Percentiles rank a stretch among this genome's conserved stretches.
Evolutionary conservation across 2,888 invertebrate genomes (phyloP).

Genomic region (Peribatodes rhomboidaria): DNA sequence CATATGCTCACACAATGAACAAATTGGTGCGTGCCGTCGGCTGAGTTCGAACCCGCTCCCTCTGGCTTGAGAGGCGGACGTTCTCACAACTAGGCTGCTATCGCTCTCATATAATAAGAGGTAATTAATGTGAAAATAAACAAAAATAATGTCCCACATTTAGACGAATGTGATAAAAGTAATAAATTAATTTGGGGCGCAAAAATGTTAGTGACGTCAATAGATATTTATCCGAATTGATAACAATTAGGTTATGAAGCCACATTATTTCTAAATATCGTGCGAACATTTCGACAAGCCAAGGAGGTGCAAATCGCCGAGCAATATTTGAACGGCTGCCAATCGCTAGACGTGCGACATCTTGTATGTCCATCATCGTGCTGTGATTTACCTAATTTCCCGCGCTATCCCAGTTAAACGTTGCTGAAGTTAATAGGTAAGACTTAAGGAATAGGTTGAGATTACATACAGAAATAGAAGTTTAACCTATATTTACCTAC

Average conservation of each 20-base stretch:
- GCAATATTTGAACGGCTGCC: conserved; percentile 53
- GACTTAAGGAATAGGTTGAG: not conserved
- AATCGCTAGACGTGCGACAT: conserved; percentile 38
- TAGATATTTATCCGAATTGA: not conserved
- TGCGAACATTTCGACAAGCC: conserved; percentile 7
- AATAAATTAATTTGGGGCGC: no score
- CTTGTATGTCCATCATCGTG: conserved; percentile 28
- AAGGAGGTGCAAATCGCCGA: conserved; percentile 42
- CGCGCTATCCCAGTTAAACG: conserved; percentile 4
- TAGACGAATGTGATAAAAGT: no score
- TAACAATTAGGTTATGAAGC: not conserved
- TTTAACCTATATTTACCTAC: no score
- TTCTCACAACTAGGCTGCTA: no score
- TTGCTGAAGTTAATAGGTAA: not conserved
- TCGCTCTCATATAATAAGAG: no score
- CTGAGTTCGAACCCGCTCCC: no score
- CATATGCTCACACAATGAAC: no score
- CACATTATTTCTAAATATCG: not conserved
- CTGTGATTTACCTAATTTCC: conserved; percentile 35
- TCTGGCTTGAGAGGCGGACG: no score
- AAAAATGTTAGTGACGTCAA: no score
- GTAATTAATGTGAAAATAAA: no score
- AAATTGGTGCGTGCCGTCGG: no score
- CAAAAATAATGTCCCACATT: no score
- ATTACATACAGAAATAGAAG: not conserved